phyloP scores from a whole-genome alignment of 2,113 vertebrate genomes.

The Zonotrichia leucophrys region DNA sequence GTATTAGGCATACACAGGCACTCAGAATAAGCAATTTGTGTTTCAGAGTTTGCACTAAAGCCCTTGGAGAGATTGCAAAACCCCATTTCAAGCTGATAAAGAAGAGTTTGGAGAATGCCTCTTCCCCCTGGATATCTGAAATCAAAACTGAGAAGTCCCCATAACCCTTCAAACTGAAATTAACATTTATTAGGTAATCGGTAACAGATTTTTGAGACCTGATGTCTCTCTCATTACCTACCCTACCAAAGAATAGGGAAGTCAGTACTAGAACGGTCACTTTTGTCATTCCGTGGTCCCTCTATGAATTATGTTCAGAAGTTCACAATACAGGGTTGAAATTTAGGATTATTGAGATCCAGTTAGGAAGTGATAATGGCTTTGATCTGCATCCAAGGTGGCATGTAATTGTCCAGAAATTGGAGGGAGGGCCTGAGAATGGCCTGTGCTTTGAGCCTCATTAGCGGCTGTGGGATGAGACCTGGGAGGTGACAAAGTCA shows the following conservation, averaged over 20 bases:
- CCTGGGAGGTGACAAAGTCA: background rate
- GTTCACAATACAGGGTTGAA: background rate
- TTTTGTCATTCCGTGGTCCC: too few relatives aligned
- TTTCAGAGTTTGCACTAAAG: background rate
- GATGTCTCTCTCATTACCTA: rapidly evolving
- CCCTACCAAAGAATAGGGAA: background rate
- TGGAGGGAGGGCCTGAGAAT: background rate
- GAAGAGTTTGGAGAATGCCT: background rate
- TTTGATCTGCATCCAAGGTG: background rate
- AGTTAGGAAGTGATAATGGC: background rate
- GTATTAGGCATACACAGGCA: rapidly evolving
- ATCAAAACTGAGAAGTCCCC: background rate
- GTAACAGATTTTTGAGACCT: background rate
- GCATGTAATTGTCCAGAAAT: background rate
- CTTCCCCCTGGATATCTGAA: background rate
- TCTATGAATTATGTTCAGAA: rapidly evolving
- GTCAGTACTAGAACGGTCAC: rapidly evolving
- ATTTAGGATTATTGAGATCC: background rate
- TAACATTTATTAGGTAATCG: background rate
- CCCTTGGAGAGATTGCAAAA: background rate
- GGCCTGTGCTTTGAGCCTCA: rapidly evolving
- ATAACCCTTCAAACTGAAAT: background rate
- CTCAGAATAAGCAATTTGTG: rapidly evolving
- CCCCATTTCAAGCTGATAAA: background rate
- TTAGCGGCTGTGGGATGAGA: background rate